Evolutionary conservation across 2,113 vertebrate species (phyloP), one percentile per base, ranked within the genome.

Genomic region (Epinephelus lanceolatus): DNA sequence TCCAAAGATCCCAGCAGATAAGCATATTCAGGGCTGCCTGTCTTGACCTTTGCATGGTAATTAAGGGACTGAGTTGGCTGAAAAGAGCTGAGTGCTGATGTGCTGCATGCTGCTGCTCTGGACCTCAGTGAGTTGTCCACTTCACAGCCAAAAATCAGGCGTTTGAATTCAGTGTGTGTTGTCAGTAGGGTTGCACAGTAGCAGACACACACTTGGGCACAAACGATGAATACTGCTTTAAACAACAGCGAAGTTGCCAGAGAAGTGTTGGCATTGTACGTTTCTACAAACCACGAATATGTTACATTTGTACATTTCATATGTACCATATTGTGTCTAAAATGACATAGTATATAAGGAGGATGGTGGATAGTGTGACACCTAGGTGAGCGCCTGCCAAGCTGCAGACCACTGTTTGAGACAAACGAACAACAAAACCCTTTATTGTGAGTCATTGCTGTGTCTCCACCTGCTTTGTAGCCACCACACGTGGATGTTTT

Each of bases 11-110:
- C 52, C 12, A n/a, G 63, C 23, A 67, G 77, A 88, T 87, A 84
- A 83, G 78, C 73, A 84, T 81, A 82, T 88, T 88, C 82, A 63
- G 83, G 53, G 47, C 69, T 63, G 71, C 85, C 83, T 62, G 65
- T 84, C 80, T 81, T 88, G 84, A 91, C 93, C 88, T 86, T 86
- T 85, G 65, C n/a, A 14, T 57, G 11, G 85, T 87, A 82, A 90
- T 88, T 91, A 87, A 86, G 84, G 71, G 57, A 52, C 68, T 4
- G 66, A 62, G 70, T 68, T 52, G 0, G 11, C 42, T 37, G 51
- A 75, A 80, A 82, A 87, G 61, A 82, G 86, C 81, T 80, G 74
- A 84, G 84, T 80, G 72, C 57, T 89, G 47, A 73, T 79, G 71
- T 72, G 68, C 71, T 70, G 55, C 55, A 37, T 2, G 2, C 25